Evolutionary conservation across 2,797 vertebrate genomes (phyloP), one percentile per base, ranked within the genome.

Genomic region (Cygnus olor): DNA sequence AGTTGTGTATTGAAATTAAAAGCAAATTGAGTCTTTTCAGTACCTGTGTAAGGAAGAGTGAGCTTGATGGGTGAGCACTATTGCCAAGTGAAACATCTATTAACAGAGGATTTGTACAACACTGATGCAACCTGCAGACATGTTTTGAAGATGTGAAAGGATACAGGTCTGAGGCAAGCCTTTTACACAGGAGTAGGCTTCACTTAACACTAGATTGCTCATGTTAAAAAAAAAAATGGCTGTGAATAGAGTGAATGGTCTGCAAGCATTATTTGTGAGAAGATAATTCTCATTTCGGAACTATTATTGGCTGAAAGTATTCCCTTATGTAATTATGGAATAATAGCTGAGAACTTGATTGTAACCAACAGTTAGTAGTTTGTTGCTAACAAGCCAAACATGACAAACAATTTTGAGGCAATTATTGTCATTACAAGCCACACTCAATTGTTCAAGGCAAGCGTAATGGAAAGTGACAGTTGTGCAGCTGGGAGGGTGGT

Each of bases 351-450:
- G 94, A 96, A 95, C 71, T 92, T 95, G 96, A 95, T 95, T 96
- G 94, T 89, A 93, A 94, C 94, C 90, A 97, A 95, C 95, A 95
- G 94, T 92, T 94, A 95, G 86, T 96, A 97, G 91, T 92, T 96
- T 94, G 94, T 69, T 94, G 90, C 93, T 97, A 97, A 96, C 97
- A 96, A 95, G 96, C 84, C 93, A 96, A 96, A 97, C 96, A 97
- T 73, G 95, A 95, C 89, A 97, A 97, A 97, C 91, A 96, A 96
- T 96, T 97, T 85, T 96, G 95, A 95, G 86, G 94, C 92, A 97
- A 97, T 95, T 97, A 96, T 93, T 97, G 95, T 95, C 96, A 96
- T 97, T 96, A 97, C 91, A 94, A 95, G 94, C 74, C 93, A 95
- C 82, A 94, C 85, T 96, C 88, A 83, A 88, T 94, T 96, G 95